Conservation (phyloP, 2,888 invertebrate genomes). For the Pollenia angustigena region DNA sequence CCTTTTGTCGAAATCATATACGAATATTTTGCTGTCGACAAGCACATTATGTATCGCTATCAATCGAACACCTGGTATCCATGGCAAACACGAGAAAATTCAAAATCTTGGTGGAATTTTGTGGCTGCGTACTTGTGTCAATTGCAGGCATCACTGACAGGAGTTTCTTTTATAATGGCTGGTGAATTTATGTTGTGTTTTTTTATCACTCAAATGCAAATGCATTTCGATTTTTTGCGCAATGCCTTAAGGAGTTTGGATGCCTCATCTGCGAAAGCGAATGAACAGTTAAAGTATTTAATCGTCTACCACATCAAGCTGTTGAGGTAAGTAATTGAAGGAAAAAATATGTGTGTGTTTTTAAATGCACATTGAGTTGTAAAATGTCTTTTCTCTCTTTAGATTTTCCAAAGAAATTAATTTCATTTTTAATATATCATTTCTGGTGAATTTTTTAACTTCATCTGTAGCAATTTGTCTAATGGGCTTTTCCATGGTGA, state of each 20-base stretch:
- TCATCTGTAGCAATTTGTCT: slow-evolving; percentile 81
- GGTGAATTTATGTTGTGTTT: slow-evolving; percentile 78
- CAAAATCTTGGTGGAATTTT: slow-evolving; percentile 71
- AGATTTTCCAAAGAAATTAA: slow-evolving; percentile 77
- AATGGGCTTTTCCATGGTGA: slow-evolving; percentile 79
- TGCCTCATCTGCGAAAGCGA: slow-evolving; percentile 74
- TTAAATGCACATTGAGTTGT: too few species aligned
- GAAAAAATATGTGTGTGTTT: too few species aligned
- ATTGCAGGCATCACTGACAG: slow-evolving; percentile 75
- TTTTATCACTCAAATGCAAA: slow-evolving; percentile 78
- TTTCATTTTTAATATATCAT: slow-evolving; percentile 78
- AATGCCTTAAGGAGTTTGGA: slow-evolving; percentile 75
- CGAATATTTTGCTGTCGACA: slow-evolving; percentile 71
- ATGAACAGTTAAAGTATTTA: slow-evolving; percentile 75
- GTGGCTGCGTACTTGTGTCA: slow-evolving; percentile 76
- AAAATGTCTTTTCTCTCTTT: neutral
- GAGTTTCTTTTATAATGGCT: slow-evolving; percentile 76
- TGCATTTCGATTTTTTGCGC: slow-evolving; percentile 79
- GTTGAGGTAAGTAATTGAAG: slow-evolving; percentile 71
- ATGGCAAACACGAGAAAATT: slow-evolving; percentile 75
- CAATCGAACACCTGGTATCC: slow-evolving; percentile 82
- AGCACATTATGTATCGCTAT: slow-evolving; percentile 74
- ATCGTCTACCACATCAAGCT: slow-evolving; percentile 78
- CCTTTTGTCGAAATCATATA: slow-evolving; percentile 77
- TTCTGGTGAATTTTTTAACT: slow-evolving; percentile 78